These are phyloP conservation scores for Halocynthia roretzi DNA, from an alignment of 23 tunicate genomes.

Conservation along the genomic window DNA sequence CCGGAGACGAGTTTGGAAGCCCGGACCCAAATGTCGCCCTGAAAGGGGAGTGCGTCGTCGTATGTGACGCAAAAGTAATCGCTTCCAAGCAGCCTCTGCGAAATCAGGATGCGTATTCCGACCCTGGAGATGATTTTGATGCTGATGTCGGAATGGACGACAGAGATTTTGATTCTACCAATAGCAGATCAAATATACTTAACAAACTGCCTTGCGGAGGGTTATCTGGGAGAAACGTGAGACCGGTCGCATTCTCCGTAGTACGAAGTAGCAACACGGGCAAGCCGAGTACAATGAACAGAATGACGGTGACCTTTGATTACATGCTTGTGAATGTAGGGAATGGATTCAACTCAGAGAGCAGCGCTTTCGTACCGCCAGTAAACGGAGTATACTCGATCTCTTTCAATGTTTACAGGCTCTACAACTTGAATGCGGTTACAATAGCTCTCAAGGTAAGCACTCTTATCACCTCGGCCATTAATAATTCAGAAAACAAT, in stretches of 20 bases:
- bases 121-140: neutral
- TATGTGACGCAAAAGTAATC: conserved; percentile 30
- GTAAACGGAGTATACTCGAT: conserved; percentile 40
- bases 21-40: conserved; percentile 23
- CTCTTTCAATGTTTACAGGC: conserved; percentile 36
- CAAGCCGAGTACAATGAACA: neutral
- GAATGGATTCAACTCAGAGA: conserved; percentile 24
- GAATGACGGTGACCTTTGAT: conserved; percentile 26
- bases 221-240: neutral
- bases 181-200: neutral
- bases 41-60: conserved; percentile 56
- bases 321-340: conserved; percentile 38
- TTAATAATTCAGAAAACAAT: neutral
- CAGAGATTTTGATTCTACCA: neutral
- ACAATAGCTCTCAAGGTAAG: conserved; percentile 59
- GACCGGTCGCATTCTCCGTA: conserved; percentile 1
- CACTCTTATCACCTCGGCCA: neutral
- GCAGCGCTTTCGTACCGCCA: conserved; percentile 30
- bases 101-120: conserved; percentile 34
- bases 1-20: neutral
- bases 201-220: neutral
- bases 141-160: neutral
- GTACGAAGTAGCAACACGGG: neutral
- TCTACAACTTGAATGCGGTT: conserved; percentile 25
- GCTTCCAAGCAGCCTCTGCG: neutral